These are phyloP conservation scores for Adelges cooleyi DNA, from an alignment of 1,140 invertebrate species.

Conservation along the genomic window DNA sequence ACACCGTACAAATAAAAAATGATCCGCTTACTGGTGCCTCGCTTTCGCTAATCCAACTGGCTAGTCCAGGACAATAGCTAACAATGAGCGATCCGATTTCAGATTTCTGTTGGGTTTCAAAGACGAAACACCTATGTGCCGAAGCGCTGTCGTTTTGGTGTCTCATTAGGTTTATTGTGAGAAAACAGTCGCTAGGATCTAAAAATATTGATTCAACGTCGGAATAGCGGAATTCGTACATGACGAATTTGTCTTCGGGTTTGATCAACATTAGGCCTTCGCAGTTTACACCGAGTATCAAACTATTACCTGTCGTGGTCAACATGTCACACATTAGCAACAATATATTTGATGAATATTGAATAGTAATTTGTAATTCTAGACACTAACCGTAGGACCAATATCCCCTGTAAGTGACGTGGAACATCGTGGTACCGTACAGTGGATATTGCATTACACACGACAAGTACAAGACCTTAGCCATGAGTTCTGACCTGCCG, in stretches of 20 bases:
- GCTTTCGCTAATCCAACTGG: conserved; percentile 74
- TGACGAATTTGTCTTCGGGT: conserved; percentile 76
- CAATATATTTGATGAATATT: no score
- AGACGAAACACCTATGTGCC: conserved; percentile 73
- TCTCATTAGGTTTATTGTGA: conserved; percentile 62
- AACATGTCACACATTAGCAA: no score
- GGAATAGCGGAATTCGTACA: conserved; percentile 76
- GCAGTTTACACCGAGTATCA: conserved; percentile 76
- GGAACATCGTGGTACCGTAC: conserved; percentile 87
- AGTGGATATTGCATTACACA: conserved; percentile 95
- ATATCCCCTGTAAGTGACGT: conserved; percentile 80
- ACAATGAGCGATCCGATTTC: conserved; percentile 87
- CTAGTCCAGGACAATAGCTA: conserved; percentile 75
- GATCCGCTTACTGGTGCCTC: conserved; percentile 48
- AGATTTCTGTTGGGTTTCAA: conserved; percentile 77
- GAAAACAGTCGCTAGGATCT: conserved; percentile 82
- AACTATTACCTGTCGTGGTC: conserved; percentile 41
- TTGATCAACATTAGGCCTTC: conserved; percentile 82
- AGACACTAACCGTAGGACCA: conserved; percentile 69
- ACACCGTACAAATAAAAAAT: not conserved
- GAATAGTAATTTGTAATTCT: not conserved
- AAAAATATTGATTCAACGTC: conserved; percentile 84
- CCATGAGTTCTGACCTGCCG: conserved; percentile 77
- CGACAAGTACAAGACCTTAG: conserved; percentile 86
- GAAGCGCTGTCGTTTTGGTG: conserved; percentile 39